Conservation (phyloP, 2,797 vertebrate genomes). For the Myotis pilosus region DNA sequence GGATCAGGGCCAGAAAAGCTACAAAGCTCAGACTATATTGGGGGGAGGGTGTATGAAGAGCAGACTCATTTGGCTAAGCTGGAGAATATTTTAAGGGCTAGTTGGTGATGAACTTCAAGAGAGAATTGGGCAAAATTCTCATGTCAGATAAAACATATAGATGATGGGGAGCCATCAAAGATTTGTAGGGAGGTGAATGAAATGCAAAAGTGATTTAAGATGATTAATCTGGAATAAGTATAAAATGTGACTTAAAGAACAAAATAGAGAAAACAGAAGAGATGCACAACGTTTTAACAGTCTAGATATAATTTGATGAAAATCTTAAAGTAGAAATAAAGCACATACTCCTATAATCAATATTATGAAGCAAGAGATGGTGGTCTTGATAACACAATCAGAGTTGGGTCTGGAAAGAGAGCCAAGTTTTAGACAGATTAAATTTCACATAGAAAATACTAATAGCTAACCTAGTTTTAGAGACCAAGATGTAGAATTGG, state of each 20-base stretch:
- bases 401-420: conserved; percentile 9
- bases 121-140: background rate
- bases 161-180: background rate
- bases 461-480: background rate
- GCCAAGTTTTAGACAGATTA: background rate
- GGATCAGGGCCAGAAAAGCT: background rate
- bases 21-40: background rate
- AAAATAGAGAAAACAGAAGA: background rate
- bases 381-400: background rate
- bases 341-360: background rate
- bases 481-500: background rate
- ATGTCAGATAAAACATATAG: background rate
- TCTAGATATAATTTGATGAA: background rate
- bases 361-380: background rate
- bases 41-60: background rate
- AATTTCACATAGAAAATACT: background rate
- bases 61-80: background rate
- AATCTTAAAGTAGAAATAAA: background rate
- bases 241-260: background rate
- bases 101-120: background rate
- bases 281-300: background rate
- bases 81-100: background rate
- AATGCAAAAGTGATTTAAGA: background rate
- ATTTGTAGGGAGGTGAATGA: background rate
- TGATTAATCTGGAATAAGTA: background rate